Base-by-base conservation (phyloP, 2,113 vertebrate species). In the Paracanthobrama guichenoti region DNA sequence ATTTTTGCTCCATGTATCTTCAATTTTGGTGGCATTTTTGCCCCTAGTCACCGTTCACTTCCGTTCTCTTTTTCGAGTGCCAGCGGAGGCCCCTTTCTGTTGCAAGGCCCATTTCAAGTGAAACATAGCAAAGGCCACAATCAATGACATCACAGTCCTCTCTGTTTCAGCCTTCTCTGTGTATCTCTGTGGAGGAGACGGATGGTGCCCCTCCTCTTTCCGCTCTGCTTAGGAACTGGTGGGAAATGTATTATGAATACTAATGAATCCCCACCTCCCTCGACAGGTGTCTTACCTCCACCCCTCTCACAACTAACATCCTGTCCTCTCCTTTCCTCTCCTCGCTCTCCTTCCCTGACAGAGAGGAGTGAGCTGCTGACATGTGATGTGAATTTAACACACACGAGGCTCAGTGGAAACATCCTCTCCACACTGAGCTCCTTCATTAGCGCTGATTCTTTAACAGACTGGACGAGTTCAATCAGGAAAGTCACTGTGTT, bases 241-340 rank as follows among this genome's bases (percentile, higher is more conserved):
- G 60, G 73, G 81, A 86, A 62, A 76, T 88, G 87, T 86, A 83
- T 66, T 84, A 86, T 78, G 87, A 83, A 88, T 88, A 86, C 84
- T 88, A 88, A 86, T 86, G 81, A 86, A 78, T 66, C 84, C 82
- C 82, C 84, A 84, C 77, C 82, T 84, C 87, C 80, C 84, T 84
- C 62, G 77, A 88, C 84, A 88, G 87, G 87, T 88, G 84, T 75
- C 81, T 86, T 86, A 72, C 82, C 77, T 84, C 81, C 87, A 72
- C 84, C 39, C 62, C 84, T 35, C 69, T 82, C 55, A 59, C 75
- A 50, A 44, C 75, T 74, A n/a, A 24, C 60, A 3, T 75, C 46
- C 60, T 44, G 46, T 84, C 80, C 78, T 69, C 60, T 48, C 44
- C 44, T 46, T 3, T 46, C 12, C 46, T 48, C 12, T 55, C 53